A percentile compares a stretch with the other conserved stretches of the same genome.
These are phyloP conservation scores for Microctonus aethiopoides DNA, from an alignment of 2,888 invertebrate genomes.

Conservation along the genomic window DNA sequence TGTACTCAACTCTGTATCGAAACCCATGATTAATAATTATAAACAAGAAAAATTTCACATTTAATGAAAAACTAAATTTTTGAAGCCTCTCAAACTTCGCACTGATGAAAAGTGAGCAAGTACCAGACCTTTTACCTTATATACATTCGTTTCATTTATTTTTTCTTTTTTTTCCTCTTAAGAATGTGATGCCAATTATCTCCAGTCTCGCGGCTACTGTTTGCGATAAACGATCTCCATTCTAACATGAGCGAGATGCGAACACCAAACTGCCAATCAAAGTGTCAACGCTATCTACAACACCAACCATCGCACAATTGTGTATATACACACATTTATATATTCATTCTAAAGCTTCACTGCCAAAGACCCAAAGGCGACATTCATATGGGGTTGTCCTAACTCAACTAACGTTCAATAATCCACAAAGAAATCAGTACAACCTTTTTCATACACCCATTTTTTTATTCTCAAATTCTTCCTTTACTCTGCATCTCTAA, in stretches of 20 bases:
- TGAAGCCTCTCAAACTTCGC: too few species aligned
- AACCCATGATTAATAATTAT: too few species aligned
- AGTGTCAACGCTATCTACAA: slow-evolving; percentile 57
- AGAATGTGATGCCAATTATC: slow-evolving; percentile 29
- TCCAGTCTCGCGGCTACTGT: slow-evolving; percentile 26
- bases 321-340: not conserved
- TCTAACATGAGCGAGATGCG: slow-evolving; percentile 26
- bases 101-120: too few species aligned
- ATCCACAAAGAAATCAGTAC: too few species aligned
- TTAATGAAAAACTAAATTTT: too few species aligned
- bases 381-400: not conserved
- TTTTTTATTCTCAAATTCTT: too few species aligned
- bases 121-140: too few species aligned
- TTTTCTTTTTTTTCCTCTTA: not conserved
- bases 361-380: slow-evolving; percentile 18
- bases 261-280: slow-evolving; percentile 55
- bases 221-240: slow-evolving; percentile 38
- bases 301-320: not conserved
- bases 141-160: not conserved
- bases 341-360: not conserved
- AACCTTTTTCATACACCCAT: too few species aligned
- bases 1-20: too few species aligned
- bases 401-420: not conserved
- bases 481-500: slow-evolving; percentile 1
- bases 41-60: too few species aligned